Evolutionary conservation across 2,888 invertebrate genomes (phyloP), one percentile per base, ranked within the genome.

Genomic region (Neria commutata): DNA sequence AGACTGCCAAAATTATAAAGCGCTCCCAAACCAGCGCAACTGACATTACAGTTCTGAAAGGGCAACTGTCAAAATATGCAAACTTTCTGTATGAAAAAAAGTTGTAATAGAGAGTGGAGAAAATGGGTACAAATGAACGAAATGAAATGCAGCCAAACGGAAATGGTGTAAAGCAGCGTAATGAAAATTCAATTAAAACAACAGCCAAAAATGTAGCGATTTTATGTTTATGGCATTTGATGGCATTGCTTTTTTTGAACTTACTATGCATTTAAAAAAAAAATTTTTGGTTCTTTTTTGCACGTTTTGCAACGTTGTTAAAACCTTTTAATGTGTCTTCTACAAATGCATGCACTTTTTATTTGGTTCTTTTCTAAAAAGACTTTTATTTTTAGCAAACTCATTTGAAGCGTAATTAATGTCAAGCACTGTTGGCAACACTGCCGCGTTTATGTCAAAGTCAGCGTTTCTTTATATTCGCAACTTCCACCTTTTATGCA

Each of bases 171-270:
- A n/a, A n/a, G n/a, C n/a, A n/a, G n/a, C 37, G 37, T 37, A 37
- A 37, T 37, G 37, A 37, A 37, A 37, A 37, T 37, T 37, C 37
- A 37, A 37, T 37, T 37, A 37, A 37, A 5, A 37, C n/a, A 37
- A 37, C 37, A 37, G 29, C 6, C 37, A 37, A n/a, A n/a, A n/a
- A 37, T n/a, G 37, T 29, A 29, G 11, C 29, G 29, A 29, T 29
- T 29, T 29, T 11, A 29, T 5, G 29, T 29, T 29, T 29, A 29
- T 29, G 29, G 6, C 11, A 5, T 5, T 37, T 14, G 37, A 10
- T 10, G n/a, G 37, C 8, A 14, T 37, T 37, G 37, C 37, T 37
- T 37, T 37, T 37, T 37, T 37, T n/a, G 14, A 37, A n/a, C 37
- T 37, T 14, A n/a, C 5, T 29, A 11, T 29, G 37, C n/a, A 37